These are phyloP conservation scores for Ochotona princeps DNA, from an alignment of 2,113 vertebrate species.

Conservation along the genomic window DNA sequence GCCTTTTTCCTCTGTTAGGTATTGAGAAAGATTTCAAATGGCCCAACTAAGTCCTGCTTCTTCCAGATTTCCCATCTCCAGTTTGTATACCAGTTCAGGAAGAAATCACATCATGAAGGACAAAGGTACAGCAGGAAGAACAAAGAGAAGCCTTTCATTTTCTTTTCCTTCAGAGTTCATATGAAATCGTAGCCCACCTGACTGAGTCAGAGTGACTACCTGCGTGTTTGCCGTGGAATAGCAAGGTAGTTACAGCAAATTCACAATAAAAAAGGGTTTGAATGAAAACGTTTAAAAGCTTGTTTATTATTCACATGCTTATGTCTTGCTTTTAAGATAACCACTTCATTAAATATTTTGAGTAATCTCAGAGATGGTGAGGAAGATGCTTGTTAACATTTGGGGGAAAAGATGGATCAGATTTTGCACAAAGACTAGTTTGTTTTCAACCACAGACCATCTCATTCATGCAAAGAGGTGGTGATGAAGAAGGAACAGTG, in stretches of 20 bases:
- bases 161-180: neutral
- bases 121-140: neutral
- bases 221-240: neutral
- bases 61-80: neutral
- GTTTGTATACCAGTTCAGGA: neutral
- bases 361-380: neutral
- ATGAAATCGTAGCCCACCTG: neutral
- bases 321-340: neutral
- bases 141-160: neutral
- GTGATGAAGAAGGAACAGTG: neutral
- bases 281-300: neutral
- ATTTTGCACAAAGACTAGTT: neutral
- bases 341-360: neutral
- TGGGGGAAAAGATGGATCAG: neutral
- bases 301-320: neutral
- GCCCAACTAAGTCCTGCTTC: neutral
- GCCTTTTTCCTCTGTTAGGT: neutral
- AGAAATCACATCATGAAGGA: neutral
- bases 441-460: neutral
- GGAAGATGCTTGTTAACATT: neutral
- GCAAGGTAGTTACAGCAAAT: neutral
- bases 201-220: neutral
- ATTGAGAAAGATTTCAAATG: neutral
- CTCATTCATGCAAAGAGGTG: neutral
- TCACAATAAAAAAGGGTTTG: neutral